These are phyloP conservation scores for Ornithoptera alexandrae DNA, from an alignment of 2,888 invertebrate species.

Conservation along the genomic window DNA sequence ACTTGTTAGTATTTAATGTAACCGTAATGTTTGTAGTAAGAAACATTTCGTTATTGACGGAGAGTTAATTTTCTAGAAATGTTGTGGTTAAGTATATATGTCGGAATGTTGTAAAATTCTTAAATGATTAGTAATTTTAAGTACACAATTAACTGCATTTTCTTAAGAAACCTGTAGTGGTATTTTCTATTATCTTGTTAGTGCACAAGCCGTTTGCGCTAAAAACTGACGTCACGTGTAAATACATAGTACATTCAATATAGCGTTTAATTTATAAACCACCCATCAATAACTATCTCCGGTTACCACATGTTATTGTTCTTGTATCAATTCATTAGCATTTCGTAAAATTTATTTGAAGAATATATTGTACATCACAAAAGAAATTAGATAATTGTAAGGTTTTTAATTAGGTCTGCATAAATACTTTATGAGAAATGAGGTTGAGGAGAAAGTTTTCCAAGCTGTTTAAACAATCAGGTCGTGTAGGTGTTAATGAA, in stretches of 20 bases:
- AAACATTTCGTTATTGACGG: neutral
- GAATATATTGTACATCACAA: neutral
- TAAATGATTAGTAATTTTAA: neutral
- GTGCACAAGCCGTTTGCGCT: neutral
- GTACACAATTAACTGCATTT: neutral
- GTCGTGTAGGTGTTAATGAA: neutral
- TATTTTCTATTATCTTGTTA: constrained; percentile 25
- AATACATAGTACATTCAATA: constrained; percentile 5
- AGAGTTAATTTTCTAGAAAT: too few relatives aligned
- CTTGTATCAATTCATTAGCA: too few relatives aligned
- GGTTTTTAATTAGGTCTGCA: too few relatives aligned
- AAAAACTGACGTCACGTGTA: constrained; percentile 19
- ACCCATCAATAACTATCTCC: neutral
- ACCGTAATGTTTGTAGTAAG: neutral
- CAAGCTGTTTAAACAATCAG: neutral
- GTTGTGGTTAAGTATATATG: too few relatives aligned
- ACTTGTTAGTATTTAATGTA: neutral
- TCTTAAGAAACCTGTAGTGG: constrained; percentile 4
- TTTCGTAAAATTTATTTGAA: too few relatives aligned
- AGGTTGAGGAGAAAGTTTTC: neutral
- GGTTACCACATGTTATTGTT: neutral
- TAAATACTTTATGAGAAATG: too few relatives aligned
- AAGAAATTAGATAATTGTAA: neutral
- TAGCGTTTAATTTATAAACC: constrained; percentile 13
- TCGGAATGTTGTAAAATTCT: too few relatives aligned